Percentiles rank a stretch among this genome's conserved stretches.
These are phyloP conservation scores for Acinonyx jubatus DNA, from an alignment of 2,113 vertebrate genomes.

Conservation along the genomic window DNA sequence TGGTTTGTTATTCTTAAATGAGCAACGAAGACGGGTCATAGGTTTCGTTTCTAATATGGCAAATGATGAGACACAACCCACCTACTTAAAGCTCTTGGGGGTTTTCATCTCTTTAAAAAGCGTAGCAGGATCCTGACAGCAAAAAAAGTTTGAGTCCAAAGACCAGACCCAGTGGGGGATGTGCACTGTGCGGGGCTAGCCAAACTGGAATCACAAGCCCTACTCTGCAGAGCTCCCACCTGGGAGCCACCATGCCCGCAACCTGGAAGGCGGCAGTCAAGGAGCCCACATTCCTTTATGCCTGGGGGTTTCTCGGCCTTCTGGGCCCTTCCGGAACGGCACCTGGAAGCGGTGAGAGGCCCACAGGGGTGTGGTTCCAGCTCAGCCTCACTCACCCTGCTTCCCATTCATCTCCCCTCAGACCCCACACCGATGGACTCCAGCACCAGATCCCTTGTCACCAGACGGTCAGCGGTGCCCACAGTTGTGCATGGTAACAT, in stretches of 20 bases:
- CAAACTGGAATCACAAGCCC: background rate
- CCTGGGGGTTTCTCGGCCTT: background rate
- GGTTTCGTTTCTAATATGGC: background rate
- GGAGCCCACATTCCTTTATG: background rate
- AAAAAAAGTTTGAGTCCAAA: background rate
- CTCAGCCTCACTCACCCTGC: background rate
- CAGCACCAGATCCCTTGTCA: background rate
- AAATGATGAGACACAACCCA: background rate
- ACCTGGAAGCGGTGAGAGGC: background rate
- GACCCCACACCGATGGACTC: background rate
- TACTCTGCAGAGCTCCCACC: background rate
- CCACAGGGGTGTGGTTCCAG: background rate
- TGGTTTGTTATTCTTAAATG: background rate
- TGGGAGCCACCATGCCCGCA: background rate
- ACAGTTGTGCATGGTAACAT: background rate
- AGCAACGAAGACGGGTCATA: background rate
- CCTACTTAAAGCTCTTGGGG: background rate
- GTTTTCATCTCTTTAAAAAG: background rate
- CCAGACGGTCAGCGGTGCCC: background rate
- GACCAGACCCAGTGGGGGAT: background rate
- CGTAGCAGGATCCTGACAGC: background rate
- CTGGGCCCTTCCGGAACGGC: background rate
- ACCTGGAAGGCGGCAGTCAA: rapidly evolving
- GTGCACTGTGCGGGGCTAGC: background rate
- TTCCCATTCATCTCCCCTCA: background rate